These are phyloP conservation scores for Pelodiscus sinensis DNA, from an alignment of 2,113 vertebrate genomes.

Conservation along the genomic window DNA sequence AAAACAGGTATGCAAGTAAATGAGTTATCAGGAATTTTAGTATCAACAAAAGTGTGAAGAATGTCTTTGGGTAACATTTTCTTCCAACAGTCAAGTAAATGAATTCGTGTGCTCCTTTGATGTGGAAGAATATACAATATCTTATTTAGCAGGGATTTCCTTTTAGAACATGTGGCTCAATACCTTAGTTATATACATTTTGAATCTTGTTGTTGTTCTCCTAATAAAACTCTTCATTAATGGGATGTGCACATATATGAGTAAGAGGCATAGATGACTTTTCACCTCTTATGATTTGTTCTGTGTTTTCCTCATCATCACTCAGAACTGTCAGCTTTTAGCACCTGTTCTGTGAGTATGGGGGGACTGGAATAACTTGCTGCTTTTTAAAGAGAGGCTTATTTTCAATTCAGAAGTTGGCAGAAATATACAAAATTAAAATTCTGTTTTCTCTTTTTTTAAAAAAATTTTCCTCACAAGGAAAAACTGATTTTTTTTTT, in stretches of 20 bases:
- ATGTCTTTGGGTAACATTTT: background rate
- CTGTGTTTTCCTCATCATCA: background rate
- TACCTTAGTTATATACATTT: background rate
- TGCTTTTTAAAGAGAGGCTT: background rate
- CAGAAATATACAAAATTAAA: background rate
- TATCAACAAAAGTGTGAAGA: background rate
- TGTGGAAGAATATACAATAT: background rate
- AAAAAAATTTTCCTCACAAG: background rate
- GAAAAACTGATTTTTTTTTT: background rate
- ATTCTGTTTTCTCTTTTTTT: background rate
- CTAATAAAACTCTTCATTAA: background rate
- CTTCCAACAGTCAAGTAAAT: background rate
- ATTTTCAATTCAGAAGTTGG: background rate
- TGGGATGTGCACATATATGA: background rate
- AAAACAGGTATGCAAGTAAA: conserved; percentile 88
- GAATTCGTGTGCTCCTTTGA: background rate
- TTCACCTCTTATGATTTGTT: background rate
- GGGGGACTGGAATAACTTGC: background rate
- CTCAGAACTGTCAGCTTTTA: background rate
- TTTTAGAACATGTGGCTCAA: background rate
- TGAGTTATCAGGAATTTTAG: accelerated
- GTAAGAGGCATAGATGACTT: background rate
- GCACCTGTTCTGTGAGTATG: background rate
- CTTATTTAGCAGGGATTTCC: background rate
- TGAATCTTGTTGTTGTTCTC: background rate